A percentile compares a stretch with the other conserved stretches of the same genome.
phyloP scores from a whole-genome alignment of 2,113 vertebrate species.

The Pampusana beccarii region DNA sequence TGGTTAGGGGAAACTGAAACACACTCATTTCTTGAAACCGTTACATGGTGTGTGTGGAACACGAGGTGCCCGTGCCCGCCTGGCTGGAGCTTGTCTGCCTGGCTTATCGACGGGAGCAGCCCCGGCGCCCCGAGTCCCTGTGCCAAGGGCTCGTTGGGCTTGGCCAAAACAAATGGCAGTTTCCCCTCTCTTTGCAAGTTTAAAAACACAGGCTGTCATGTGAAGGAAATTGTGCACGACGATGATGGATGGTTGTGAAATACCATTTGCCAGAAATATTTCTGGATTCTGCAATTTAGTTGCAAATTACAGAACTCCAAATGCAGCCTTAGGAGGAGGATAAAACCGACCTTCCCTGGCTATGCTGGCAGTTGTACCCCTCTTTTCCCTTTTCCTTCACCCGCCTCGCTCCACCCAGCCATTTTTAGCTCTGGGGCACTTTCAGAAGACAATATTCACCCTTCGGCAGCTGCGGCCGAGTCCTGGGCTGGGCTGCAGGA shows the following conservation, averaged over 20 bases:
- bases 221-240: slow-evolving; percentile 5
- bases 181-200: slow-evolving; percentile 36
- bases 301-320: slow-evolving; percentile 41
- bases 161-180: slow-evolving; percentile 61
- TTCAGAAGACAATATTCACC: neutral
- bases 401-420: neutral
- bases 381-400: neutral
- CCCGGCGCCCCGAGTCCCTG: accelerated
- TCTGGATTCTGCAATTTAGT: slow-evolving; percentile 58
- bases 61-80: accelerated
- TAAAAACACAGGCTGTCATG: slow-evolving; percentile 54
- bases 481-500: neutral
- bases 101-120: neutral
- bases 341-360: neutral
- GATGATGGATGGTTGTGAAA: slow-evolving; percentile 61
- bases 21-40: neutral
- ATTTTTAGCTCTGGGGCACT: neutral
- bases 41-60: accelerated
- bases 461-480: accelerated
- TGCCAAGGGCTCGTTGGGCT: neutral
- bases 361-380: neutral
- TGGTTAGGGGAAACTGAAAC: neutral
- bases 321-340: neutral
- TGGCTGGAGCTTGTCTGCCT: neutral
- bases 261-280: slow-evolving; percentile 44